A percentile compares a stretch with the other conserved stretches of the same genome.
phyloP scores from a whole-genome alignment of 2,888 invertebrate species.

The Tricholauxania praeusta region DNA sequence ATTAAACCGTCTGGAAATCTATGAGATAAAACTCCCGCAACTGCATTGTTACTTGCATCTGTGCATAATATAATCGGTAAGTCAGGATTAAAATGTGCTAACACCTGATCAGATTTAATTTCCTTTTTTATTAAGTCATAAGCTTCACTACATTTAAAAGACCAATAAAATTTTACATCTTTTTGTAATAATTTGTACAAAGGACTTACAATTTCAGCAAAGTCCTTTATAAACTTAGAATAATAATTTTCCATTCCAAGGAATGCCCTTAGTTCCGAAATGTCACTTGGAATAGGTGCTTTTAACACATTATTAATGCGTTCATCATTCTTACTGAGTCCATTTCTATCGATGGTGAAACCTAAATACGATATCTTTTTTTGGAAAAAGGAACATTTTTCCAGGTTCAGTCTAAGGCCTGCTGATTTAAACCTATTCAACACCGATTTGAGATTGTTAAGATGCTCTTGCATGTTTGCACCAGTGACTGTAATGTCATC shows the following conservation, averaged over 20 bases:
- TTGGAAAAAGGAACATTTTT: constrained; percentile 33
- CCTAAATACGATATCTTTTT: constrained; percentile 48
- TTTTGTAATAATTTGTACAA: constrained; percentile 46
- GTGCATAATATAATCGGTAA: constrained; percentile 44
- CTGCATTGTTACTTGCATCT: constrained; percentile 45
- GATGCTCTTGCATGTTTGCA: constrained; percentile 34
- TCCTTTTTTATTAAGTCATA: constrained; percentile 53
- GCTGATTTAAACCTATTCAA: constrained; percentile 18
- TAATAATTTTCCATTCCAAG: no score
- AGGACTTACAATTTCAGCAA: constrained; percentile 37
- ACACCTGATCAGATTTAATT: constrained; percentile 28
- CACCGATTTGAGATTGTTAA: constrained; percentile 32
- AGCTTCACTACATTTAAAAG: constrained; percentile 40
- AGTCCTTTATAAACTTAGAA: no score
- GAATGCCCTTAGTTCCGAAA: no score
- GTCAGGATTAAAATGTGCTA: constrained; percentile 45
- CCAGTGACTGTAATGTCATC: neutral
- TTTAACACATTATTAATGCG: no score
- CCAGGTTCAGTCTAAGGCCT: constrained; percentile 26
- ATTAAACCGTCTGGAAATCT: constrained; percentile 22
- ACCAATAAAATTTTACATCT: neutral
- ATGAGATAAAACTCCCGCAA: constrained; percentile 43
- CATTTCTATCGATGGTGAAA: constrained; percentile 48
- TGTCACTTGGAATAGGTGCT: constrained; percentile 1
- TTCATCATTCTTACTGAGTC: no score